These are phyloP conservation scores for Mirza zaza DNA, from an alignment of 2,113 vertebrate species.

Conservation along the genomic window DNA sequence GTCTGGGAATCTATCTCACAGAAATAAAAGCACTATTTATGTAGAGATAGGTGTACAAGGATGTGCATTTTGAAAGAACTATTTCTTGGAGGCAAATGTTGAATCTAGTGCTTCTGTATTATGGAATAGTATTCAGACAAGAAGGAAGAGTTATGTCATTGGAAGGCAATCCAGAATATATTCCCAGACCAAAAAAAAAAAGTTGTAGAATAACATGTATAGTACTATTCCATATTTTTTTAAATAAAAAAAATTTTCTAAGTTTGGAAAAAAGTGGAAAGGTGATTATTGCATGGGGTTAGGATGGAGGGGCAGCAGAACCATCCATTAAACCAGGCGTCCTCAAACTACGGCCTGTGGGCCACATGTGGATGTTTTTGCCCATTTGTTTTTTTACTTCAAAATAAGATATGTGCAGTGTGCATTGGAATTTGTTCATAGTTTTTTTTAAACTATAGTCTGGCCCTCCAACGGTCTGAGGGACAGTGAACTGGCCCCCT, in stretches of 20 bases:
- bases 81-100: not conserved
- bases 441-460: no score
- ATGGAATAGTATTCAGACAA: not conserved
- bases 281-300: not conserved
- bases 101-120: not conserved
- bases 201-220: not conserved
- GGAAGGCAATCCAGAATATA: not conserved
- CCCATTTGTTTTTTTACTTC: no score
- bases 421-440: no score
- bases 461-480: no score
- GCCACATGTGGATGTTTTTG: no score
- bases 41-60: not conserved
- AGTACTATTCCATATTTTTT: not conserved
- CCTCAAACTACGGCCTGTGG: no score
- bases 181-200: not conserved
- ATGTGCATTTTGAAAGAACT: constrained; percentile 12
- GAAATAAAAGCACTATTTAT: not conserved
- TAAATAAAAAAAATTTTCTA: not conserved
- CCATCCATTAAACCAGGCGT: no score
- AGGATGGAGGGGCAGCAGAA: not conserved
- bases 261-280: not conserved
- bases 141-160: not conserved
- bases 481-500: no score
- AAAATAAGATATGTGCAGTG: no score
- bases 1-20: not conserved